Evolutionary conservation across 2,888 invertebrate genomes (phyloP), one percentile per base, ranked within the genome.

Genomic region (Andrena minutula): DNA sequence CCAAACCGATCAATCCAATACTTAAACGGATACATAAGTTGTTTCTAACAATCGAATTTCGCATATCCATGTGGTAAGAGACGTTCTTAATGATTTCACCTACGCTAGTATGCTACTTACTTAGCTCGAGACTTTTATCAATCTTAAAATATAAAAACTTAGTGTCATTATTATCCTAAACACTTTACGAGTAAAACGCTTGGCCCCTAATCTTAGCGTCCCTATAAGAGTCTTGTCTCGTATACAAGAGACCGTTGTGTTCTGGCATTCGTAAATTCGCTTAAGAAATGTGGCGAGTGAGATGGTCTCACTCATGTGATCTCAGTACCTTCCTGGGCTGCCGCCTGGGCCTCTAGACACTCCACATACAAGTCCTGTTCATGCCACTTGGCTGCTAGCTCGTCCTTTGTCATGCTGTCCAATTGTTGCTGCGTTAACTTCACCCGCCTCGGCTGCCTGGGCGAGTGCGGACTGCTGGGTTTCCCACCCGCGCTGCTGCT

Each of bases 281-380:
- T 89, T 90, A 91, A 91, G 90, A 90, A 90, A 91, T 91, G 89
- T 87, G 87, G 87, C 83, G 88, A 90, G 90, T 90, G 90, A 91
- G 89, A 82, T 89, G 88, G 87, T 85, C 90, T 92, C 91, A 89
- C 88, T 92, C 91, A 89, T 91, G 90, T 92, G 91, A 91, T 92
- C 92, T 93, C 93, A 95, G 95, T 97, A 97, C 97, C 97, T 96
- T 97, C 97, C 96, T 96, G 96, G 95, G 95, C 95, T 95, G 96
- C 95, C 94, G 96, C 95, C 95, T 96, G 96, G 90, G 96, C 95
- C 95, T 97, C 97, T 94, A 97, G 95, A 92, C 95, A 95, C 94
- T 96, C 96, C 94, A 97, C 95, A 95, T 96, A 97, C 93, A 95
- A 95, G 94, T 97, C 97, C 95, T 97, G 97, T 94, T 95, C 95